Evolutionary conservation across 2,888 invertebrate species (phyloP).

Genomic region (Entomobrya proxima): DNA sequence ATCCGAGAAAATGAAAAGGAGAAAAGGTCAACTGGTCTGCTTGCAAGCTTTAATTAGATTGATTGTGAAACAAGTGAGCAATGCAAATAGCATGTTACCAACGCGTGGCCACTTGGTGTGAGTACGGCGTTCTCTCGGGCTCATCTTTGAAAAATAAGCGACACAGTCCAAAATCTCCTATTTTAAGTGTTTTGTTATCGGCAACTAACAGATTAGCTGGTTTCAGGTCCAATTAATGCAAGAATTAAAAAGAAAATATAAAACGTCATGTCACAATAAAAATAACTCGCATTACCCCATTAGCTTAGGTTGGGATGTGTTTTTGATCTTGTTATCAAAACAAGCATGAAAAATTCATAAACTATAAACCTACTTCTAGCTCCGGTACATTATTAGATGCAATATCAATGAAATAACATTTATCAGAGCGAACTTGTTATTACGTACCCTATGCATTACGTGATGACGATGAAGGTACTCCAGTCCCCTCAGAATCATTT

Average conservation of each 20-base stretch:
- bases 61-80: too few species aligned
- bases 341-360: too few species aligned
- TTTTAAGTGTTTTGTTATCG: constrained; percentile 88
- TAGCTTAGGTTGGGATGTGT: background rate
- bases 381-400: too few species aligned
- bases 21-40: background rate
- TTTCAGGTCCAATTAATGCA: constrained; percentile 90
- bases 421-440: background rate
- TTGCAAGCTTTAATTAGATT: too few species aligned
- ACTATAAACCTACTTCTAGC: too few species aligned
- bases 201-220: constrained; percentile 95
- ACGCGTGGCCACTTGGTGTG: constrained; percentile 87
- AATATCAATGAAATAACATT: background rate
- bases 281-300: background rate
- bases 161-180: constrained; percentile 96
- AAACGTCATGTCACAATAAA: background rate
- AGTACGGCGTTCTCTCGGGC: constrained; percentile 76
- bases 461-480: constrained; percentile 91
- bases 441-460: constrained; percentile 93
- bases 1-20: background rate
- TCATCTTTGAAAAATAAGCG: constrained; percentile 82
- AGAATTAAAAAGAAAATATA: background rate
- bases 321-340: too few species aligned
- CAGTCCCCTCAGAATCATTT: constrained; percentile 93
- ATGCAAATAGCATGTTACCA: too few species aligned